These are phyloP conservation scores for Maccullochella peelii DNA, from an alignment of 2,113 vertebrate genomes.

Conservation along the genomic window DNA sequence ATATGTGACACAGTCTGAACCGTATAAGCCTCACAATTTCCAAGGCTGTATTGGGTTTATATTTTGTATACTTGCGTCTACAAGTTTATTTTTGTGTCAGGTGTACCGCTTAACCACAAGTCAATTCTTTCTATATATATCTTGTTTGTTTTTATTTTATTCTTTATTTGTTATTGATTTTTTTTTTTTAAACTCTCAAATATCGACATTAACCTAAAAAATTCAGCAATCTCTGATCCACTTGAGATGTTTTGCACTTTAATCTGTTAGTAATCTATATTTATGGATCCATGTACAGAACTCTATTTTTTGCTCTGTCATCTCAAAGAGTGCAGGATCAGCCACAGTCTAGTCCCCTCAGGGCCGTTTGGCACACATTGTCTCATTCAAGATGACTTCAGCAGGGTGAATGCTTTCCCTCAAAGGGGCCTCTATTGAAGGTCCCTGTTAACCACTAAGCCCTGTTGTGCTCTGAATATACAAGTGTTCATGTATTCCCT, in stretches of 20 bases:
- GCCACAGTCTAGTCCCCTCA: slow-evolving; percentile 11
- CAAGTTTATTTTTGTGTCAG: background rate
- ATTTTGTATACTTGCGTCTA: background rate
- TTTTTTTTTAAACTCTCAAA: background rate
- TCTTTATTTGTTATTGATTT: no score
- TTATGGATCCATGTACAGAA: background rate
- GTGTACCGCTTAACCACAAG: background rate
- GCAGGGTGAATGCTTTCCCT: slow-evolving; percentile 30
- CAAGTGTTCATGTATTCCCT: slow-evolving; percentile 44
- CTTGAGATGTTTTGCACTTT: background rate
- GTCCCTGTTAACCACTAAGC: slow-evolving; percentile 37
- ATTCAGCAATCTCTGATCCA: no score
- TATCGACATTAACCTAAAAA: background rate
- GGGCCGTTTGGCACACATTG: background rate
- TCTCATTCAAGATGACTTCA: slow-evolving; percentile 47
- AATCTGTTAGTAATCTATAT: background rate
- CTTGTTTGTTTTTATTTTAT: no score
- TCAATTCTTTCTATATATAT: background rate
- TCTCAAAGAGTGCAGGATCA: slow-evolving; percentile 26
- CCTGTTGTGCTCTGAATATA: slow-evolving; percentile 47
- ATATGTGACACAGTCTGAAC: background rate
- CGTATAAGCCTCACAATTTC: background rate
- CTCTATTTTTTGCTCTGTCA: slow-evolving; percentile 2
- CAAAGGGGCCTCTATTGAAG: slow-evolving; percentile 35
- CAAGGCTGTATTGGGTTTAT: background rate